Evolutionary conservation across 1,140 invertebrate genomes (phyloP).

Genomic region (Phortica variegata): DNA sequence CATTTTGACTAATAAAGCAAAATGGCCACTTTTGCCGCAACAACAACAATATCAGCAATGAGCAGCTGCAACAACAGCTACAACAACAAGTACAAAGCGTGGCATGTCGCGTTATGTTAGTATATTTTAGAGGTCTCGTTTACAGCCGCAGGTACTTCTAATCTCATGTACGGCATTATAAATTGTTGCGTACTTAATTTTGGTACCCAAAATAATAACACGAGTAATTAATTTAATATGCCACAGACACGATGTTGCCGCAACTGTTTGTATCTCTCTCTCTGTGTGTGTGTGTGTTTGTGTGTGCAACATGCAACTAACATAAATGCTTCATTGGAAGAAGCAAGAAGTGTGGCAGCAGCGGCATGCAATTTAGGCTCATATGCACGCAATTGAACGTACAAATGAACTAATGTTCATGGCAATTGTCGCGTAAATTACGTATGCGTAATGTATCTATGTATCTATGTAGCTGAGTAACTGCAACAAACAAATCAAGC

Average conservation of each 20-base stretch:
- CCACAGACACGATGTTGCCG: slow-evolving; percentile 36
- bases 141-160: slow-evolving; percentile 49
- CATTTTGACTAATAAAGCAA: slow-evolving; percentile 48
- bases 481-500: slow-evolving; percentile 29
- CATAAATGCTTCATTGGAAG: no score
- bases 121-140: slow-evolving; percentile 2
- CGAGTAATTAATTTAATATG: slow-evolving; percentile 56
- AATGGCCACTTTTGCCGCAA: slow-evolving; percentile 27
- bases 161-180: slow-evolving; percentile 53
- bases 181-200: slow-evolving; percentile 56
- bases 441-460: slow-evolving; percentile 13
- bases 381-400: no score
- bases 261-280: no score
- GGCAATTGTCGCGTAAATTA: slow-evolving; percentile 52
- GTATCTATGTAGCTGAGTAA: neutral
- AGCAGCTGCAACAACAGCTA: slow-evolving; percentile 13
- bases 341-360: no score
- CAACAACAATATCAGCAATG: slow-evolving; percentile 6
- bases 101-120: slow-evolving; percentile 1
- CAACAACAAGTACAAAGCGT: slow-evolving; percentile 1
- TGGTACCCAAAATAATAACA: slow-evolving; percentile 51
- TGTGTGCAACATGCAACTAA: no score
- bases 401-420: slow-evolving; percentile 55
- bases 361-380: neutral
- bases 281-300: neutral